These are phyloP conservation scores for Nixonia krombeini DNA, from an alignment of 1,140 invertebrate genomes.

Conservation along the genomic window DNA sequence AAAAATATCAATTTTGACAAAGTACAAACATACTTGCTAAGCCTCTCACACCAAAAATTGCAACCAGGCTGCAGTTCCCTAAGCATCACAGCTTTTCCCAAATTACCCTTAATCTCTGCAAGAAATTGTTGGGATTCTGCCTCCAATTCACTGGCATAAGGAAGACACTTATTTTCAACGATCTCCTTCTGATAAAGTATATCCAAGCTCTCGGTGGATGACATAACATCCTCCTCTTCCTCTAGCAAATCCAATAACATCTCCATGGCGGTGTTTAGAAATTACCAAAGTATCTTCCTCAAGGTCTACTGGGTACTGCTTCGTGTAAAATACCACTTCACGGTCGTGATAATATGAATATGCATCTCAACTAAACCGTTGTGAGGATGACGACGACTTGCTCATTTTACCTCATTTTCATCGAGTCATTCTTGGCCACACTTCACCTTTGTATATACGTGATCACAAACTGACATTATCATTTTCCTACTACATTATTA, in stretches of 20 bases:
- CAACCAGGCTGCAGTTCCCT: conserved; percentile 79
- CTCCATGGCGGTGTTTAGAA: conserved; percentile 16
- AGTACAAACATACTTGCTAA: conserved; percentile 20
- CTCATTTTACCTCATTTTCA: conserved; percentile 26
- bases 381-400: neutral
- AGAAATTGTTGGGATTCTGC: conserved; percentile 76
- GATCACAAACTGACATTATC: no score
- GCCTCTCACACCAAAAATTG: conserved; percentile 27
- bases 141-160: conserved; percentile 78
- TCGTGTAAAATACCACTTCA: conserved; percentile 6
- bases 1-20: no score
- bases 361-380: conserved; percentile 4
- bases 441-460: no score
- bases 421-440: conserved; percentile 30
- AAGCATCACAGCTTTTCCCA: conserved; percentile 77
- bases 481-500: no score
- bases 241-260: conserved; percentile 12
- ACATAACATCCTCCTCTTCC: conserved; percentile 14
- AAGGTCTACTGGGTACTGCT: neutral
- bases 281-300: no score
- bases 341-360: conserved; percentile 6
- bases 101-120: conserved; percentile 78
- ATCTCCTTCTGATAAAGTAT: conserved; percentile 74
- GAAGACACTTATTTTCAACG: conserved; percentile 77
- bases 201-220: conserved; percentile 23